phyloP scores from a whole-genome alignment of 2,113 vertebrate species.

The Vombatus ursinus region DNA sequence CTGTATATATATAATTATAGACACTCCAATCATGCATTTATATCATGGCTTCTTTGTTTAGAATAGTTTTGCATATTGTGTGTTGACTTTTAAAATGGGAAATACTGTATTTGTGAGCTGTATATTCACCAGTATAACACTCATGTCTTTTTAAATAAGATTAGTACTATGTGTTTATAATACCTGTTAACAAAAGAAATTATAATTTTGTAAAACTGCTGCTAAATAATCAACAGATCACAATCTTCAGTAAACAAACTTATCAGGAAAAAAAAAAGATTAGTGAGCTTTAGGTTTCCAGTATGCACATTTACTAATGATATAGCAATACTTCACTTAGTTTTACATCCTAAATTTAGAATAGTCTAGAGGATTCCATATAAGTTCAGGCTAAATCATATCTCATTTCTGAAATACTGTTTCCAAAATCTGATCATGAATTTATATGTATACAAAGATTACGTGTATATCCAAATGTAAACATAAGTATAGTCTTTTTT shows the following conservation, averaged over 20 bases:
- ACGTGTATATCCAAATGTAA: constrained; percentile 74
- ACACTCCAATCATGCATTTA: constrained; percentile 86
- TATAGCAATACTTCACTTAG: constrained; percentile 65
- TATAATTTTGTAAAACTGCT: constrained; percentile 88
- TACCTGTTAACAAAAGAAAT: constrained; percentile 89
- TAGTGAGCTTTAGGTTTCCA: constrained; percentile 65
- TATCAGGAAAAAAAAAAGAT: constrained; percentile 70
- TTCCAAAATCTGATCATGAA: constrained; percentile 74
- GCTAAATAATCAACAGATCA: constrained; percentile 89
- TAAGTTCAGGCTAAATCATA: constrained; percentile 71
- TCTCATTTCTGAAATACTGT: constrained; percentile 73
- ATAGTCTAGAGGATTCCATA: constrained; percentile 77
- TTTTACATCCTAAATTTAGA: constrained; percentile 68
- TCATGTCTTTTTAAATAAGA: constrained; percentile 88
- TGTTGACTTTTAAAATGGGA: constrained; percentile 86
- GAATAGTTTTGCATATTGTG: constrained; percentile 86
- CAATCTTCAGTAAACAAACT: constrained; percentile 79
- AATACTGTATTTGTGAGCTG: constrained; percentile 91
- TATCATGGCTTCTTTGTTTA: constrained; percentile 83
- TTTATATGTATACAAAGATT: constrained; percentile 65
- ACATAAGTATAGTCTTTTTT: neutral
- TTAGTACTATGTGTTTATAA: constrained; percentile 87
- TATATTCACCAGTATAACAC: constrained; percentile 85
- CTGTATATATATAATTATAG: constrained; percentile 88
- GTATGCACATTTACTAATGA: constrained; percentile 76